Percentiles rank a stretch among this genome's conserved stretches.
These are phyloP conservation scores for Phyllostomus hastatus DNA, from an alignment of 2,113 vertebrate species.

Conservation along the genomic window DNA sequence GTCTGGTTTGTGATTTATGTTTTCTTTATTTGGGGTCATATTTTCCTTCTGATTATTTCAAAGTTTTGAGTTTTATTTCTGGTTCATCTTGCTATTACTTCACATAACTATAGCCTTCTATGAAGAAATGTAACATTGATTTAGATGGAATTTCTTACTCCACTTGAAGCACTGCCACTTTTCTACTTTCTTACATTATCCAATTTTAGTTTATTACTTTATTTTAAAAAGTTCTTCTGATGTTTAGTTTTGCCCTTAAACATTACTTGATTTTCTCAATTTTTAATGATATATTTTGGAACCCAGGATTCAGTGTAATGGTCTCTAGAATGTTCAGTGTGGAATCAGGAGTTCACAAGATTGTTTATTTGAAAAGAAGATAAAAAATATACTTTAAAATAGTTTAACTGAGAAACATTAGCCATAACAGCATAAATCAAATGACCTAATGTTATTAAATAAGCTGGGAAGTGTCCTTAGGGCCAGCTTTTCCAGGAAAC, in stretches of 20 bases:
- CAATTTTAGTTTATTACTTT: background rate
- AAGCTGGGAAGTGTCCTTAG: background rate
- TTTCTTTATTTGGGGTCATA: background rate
- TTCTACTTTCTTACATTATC: background rate
- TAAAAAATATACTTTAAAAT: background rate
- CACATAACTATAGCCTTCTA: rapidly evolving
- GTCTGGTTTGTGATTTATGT: background rate
- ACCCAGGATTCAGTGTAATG: background rate
- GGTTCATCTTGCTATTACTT: background rate
- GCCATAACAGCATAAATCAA: background rate
- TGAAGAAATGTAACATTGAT: background rate
- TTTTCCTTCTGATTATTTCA: background rate
- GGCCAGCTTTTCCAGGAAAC: background rate
- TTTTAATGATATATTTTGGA: background rate
- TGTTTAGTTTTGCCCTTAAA: background rate
- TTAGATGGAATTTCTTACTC: background rate
- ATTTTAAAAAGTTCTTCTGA: background rate
- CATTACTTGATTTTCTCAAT: background rate
- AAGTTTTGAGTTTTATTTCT: background rate
- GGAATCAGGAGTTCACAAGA: background rate
- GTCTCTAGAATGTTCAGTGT: background rate
- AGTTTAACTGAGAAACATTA: background rate
- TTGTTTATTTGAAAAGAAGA: constrained; percentile 33
- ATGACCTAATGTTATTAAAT: constrained; percentile 25
- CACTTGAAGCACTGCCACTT: background rate